Percentiles rank a stretch among this genome's conserved stretches.
Conservation (phyloP, 2,797 vertebrate species). For the Helarctos malayanus region DNA sequence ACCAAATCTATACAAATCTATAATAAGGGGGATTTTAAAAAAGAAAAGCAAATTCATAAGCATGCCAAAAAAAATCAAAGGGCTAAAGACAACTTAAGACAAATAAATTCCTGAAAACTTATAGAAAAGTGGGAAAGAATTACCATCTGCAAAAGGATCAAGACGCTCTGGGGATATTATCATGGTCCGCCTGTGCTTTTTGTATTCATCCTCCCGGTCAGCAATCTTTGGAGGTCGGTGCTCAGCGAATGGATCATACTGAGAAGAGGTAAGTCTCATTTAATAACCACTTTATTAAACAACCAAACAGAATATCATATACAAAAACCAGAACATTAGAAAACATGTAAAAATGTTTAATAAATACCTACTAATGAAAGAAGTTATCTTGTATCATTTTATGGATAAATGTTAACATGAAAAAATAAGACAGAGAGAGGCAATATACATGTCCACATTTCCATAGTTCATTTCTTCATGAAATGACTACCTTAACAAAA, state of each 20-base stretch:
- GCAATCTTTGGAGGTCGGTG: slow-evolving; percentile 98
- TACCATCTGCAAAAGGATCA: slow-evolving; percentile 99
- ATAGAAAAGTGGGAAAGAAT: slow-evolving; percentile 91
- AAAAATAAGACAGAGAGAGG: not conserved
- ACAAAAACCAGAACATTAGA: not conserved
- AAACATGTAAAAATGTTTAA: slow-evolving; percentile 35
- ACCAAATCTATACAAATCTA: slow-evolving; percentile 90
- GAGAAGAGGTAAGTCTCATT: slow-evolving; percentile 66
- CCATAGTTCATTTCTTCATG: not conserved
- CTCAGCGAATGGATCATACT: slow-evolving; percentile 99
- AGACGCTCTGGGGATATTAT: slow-evolving; percentile 99
- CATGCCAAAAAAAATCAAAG: slow-evolving; percentile 93
- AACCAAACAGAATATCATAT: not conserved
- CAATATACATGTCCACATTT: not conserved
- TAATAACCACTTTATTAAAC: slow-evolving; percentile 38
- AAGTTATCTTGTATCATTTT: not conserved
- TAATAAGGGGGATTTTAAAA: slow-evolving; percentile 88
- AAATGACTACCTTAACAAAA: slow-evolving; percentile 40
- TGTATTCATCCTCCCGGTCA: slow-evolving; percentile 99
- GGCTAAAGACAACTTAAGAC: slow-evolving; percentile 90
- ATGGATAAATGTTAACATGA: not conserved
- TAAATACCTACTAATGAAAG: not conserved
- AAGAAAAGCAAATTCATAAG: slow-evolving; percentile 90
- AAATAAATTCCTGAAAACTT: slow-evolving; percentile 85
- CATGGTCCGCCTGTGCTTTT: slow-evolving; percentile 97